Evolutionary conservation across 92 coral and sea anemone genomes (phyloP).

Genomic region (Parazoanthus swiftii): DNA sequence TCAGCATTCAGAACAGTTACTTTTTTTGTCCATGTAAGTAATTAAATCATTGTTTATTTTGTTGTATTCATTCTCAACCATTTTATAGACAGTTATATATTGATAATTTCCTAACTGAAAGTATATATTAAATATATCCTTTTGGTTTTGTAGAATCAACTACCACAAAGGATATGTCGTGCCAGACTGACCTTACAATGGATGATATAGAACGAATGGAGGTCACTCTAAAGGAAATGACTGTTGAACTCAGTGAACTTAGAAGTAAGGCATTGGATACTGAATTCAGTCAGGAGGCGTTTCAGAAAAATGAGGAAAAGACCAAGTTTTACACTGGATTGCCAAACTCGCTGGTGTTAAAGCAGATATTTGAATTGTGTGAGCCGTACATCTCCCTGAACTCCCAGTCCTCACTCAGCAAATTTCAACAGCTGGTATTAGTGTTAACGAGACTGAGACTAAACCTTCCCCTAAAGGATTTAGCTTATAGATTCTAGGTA

Average conservation of each 20-base stretch:
- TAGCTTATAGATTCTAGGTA: slow-evolving; percentile 36
- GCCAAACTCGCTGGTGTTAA: slow-evolving; percentile 22
- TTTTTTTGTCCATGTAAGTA: too few relatives aligned
- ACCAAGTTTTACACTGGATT: slow-evolving; percentile 40
- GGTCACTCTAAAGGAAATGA: not conserved
- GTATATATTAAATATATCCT: too few relatives aligned
- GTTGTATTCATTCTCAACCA: too few relatives aligned
- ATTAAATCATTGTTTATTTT: too few relatives aligned
- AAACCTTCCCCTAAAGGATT: slow-evolving; percentile 7
- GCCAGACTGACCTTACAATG: not conserved
- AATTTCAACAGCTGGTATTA: slow-evolving; percentile 28
- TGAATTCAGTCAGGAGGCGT: not conserved
- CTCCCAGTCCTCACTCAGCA: slow-evolving; percentile 22
- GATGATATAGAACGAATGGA: not conserved
- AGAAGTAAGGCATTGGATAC: not conserved
- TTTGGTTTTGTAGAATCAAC: too few relatives aligned
- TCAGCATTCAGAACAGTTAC: too few relatives aligned
- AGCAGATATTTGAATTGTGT: slow-evolving; percentile 31
- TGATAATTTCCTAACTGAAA: too few relatives aligned
- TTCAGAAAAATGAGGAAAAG: slow-evolving; percentile 12
- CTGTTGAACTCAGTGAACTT: not conserved
- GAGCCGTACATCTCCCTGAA: slow-evolving; percentile 20
- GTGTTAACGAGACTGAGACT: slow-evolving; percentile 27
- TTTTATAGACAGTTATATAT: too few relatives aligned
- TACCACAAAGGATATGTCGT: not conserved